phyloP scores from a whole-genome alignment of 2,113 vertebrate genomes.

The Leiothrix lutea region DNA sequence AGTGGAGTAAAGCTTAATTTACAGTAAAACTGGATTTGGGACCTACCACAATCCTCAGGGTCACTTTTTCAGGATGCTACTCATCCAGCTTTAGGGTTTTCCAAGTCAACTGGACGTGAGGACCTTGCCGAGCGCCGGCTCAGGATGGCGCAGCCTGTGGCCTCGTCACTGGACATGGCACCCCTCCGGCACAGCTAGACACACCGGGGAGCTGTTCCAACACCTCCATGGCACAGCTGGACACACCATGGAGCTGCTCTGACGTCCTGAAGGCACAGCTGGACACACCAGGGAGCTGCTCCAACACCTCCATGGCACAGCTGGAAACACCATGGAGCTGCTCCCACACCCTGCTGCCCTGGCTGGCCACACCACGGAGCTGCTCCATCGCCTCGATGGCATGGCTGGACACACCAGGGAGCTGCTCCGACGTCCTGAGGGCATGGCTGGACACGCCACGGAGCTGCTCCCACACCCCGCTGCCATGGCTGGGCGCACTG shows the following conservation, averaged over 20 bases:
- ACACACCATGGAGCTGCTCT: neutral
- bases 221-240: rapidly evolving
- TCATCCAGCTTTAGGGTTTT: constrained; percentile 53
- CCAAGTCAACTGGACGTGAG: constrained; percentile 63
- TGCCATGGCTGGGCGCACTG: rapidly evolving
- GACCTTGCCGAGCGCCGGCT: constrained; percentile 9
- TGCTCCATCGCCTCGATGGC: neutral
- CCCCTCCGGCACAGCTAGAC: neutral
- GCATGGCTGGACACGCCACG: neutral
- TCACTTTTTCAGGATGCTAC: constrained; percentile 63
- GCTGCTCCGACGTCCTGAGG: neutral
- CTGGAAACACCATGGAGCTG: neutral
- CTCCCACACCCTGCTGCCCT: too few species aligned
- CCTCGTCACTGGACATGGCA: constrained; percentile 36
- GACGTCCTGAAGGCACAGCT: neutral
- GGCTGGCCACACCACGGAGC: neutral
- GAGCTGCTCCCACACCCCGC: rapidly evolving
- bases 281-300: neutral
- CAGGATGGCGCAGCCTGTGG: constrained; percentile 8
- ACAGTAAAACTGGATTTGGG: constrained; percentile 71
- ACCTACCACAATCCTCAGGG: constrained; percentile 72
- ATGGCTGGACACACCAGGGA: neutral
- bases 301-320: rapidly evolving
- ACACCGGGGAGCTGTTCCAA: rapidly evolving
- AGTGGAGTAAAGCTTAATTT: constrained; percentile 54